A percentile compares a stretch with the other conserved stretches of the same genome.
Evolutionary conservation across 1,140 invertebrate species (phyloP).

Genomic region (Ostrea edulis): DNA sequence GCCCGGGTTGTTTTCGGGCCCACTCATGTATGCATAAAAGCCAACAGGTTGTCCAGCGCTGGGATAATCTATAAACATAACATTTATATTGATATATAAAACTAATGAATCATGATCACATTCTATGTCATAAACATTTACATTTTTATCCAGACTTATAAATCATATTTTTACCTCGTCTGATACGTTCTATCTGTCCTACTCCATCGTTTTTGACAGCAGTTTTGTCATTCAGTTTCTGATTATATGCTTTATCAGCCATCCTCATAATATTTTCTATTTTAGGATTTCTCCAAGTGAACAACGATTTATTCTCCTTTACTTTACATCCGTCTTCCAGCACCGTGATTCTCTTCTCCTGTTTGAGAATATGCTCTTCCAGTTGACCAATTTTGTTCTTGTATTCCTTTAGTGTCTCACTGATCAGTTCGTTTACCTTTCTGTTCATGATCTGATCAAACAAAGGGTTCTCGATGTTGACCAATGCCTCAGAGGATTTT

Average conservation of each 20-base stretch:
- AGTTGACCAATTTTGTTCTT: background rate
- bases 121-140: background rate
- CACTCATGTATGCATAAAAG: background rate
- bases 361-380: background rate
- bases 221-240: background rate
- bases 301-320: background rate
- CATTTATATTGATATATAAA: background rate
- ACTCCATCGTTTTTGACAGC: background rate
- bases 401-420: background rate
- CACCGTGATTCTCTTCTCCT: background rate
- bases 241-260: background rate
- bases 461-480: background rate
- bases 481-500: no score
- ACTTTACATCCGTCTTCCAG: background rate
- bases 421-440: background rate
- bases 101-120: background rate
- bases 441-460: background rate
- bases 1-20: background rate
- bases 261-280: background rate
- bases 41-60: background rate
- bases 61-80: background rate
- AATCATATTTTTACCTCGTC: background rate
- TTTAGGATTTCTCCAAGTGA: background rate
- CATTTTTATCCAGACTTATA: background rate
- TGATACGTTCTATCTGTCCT: background rate